Base-by-base conservation (phyloP, 2,113 vertebrate genomes). In the Corydoras sp. region DNA sequence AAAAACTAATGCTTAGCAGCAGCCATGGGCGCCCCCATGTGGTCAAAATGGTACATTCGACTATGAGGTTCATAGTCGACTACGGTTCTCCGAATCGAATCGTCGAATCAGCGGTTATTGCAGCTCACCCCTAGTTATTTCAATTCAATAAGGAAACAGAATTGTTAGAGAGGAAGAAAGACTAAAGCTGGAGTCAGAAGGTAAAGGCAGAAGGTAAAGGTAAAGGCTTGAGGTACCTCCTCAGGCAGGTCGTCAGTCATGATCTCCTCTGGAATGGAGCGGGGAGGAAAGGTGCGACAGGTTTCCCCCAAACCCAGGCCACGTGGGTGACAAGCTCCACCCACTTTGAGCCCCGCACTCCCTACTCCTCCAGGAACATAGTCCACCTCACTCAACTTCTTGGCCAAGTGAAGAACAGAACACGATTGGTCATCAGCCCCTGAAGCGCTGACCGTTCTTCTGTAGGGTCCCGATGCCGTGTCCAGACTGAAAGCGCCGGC, bases 381-480 rank as follows among this genome's bases (percentile, higher is more conserved):
- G 79, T 97, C 95, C 65, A 91, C 94, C 81, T 98, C 96, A 4
- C 95, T 97, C 82, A 98, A 85, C 0, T 93, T 95, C 84, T 93
- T 95, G 77, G 96, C 96, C 92, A 98, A 94, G 86, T 98, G 96
- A 29, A 98, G 92, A 73, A 97, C 96, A 0, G 95, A 98, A 81
- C 95, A 98, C 2, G 96, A 98, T 18, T 93, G 93, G 77, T 98
- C 96, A 1, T 98, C 95, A 31, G 91, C 71, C 1, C 55, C 82
- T 3, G 59, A 73, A 12, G 73, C 24, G 3, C 79, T 76, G 2
- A 85, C 82, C 2, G 77, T 81, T 7, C 69, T 77, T 30, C 81
- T 69, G 35, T 77, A 80, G 2, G 83, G 56, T 3, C 77, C 82
- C 0, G 70, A 43, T 0, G 86, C 69, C 0, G 85, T 65, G 0